Base-by-base conservation (phyloP, 2,797 vertebrate species). In the Ceryle rudis region DNA sequence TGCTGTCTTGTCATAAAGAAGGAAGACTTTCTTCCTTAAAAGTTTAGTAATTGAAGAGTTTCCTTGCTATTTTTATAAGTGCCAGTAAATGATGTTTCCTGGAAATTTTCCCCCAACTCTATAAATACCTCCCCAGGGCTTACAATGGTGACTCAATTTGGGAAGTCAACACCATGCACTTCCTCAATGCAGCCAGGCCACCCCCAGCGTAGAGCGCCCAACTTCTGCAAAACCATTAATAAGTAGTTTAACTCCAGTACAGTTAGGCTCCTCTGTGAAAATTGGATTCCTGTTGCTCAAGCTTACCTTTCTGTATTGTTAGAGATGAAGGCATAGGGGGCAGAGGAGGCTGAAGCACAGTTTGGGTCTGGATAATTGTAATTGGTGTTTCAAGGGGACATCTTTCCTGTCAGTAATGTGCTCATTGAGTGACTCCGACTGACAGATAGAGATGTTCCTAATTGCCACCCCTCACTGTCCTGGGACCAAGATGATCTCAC, bases 171-270 rank as follows among this genome's bases (percentile, higher is more conserved):
- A 58, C 79, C 80, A 84, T 92, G 85, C 57, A 92, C 97, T 98
- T 98, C 97, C 98, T 97, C 98, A 97, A 71, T 74, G 62, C 95
- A 94, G 89, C 89, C 91, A 94, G 96, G 77, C 96, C 97, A 74
- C 66, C 54, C 90, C 52, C 54, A 47, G 90, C 46, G 81, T 71
- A 58, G 96, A 91, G 95, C 19, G 37, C 57, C 60, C 85, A 62
- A 98, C 98, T 98, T 98, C 98, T 98, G 97, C 97, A 98, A 98
- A 98, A 97, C 72, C 49, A 69, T 37, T 85, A 90, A 82, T 89
- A 71, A 87, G 86, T 84, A 81, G 79, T 95, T 95, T 97, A 95
- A 89, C 62, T 81, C 42, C 62, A 60, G 44, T 75, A 54, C 85
- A 60, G 2, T 82, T 86, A 70, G 80, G 20, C 29, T 55, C 1